Conservation (phyloP, 2,888 invertebrate genomes). For the Drosophila lacicola region DNA sequence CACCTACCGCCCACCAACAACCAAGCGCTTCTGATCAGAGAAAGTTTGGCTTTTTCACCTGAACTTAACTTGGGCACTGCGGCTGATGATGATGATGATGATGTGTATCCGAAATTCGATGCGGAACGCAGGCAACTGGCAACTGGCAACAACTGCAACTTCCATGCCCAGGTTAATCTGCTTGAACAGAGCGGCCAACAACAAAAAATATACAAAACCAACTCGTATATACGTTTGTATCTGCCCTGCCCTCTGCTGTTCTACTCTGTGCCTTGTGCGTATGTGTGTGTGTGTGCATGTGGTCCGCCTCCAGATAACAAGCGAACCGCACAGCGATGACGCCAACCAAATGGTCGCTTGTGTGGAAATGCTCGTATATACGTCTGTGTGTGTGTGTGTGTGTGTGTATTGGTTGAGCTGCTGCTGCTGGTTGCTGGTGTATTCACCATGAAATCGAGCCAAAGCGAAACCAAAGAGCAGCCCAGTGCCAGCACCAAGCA, state of each 20-base stretch:
- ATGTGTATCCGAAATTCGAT: constrained; percentile 71
- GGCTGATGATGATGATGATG: constrained; percentile 29
- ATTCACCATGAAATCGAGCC: constrained; percentile 79
- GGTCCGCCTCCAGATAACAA: constrained; percentile 80
- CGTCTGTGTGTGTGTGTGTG: constrained; percentile 27
- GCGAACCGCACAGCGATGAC: constrained; percentile 73
- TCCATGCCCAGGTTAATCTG: constrained; percentile 58
- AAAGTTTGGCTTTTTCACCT: constrained; percentile 41
- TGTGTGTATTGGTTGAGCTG: constrained; percentile 51
- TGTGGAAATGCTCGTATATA: constrained; percentile 19
- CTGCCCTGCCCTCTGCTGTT: constrained; percentile 47
- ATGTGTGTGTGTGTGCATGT: constrained; percentile 54
- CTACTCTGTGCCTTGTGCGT: constrained; percentile 30
- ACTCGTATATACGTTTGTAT: constrained; percentile 43
- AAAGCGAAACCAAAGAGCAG: constrained; percentile 72
- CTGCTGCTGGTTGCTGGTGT: constrained; percentile 34
- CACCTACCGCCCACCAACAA: background rate
- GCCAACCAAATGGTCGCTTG: constrained; percentile 67
- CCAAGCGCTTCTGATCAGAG: constrained; percentile 46
- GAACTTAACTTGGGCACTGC: constrained; percentile 24
- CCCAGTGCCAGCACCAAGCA: constrained; percentile 51
- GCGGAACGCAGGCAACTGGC: constrained; percentile 57
- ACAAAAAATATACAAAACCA: constrained; percentile 50
- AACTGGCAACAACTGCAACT: constrained; percentile 50
- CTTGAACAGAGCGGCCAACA: constrained; percentile 35